Conservation (phyloP, 2,113 vertebrate genomes). For the Labeo rohita region DNA sequence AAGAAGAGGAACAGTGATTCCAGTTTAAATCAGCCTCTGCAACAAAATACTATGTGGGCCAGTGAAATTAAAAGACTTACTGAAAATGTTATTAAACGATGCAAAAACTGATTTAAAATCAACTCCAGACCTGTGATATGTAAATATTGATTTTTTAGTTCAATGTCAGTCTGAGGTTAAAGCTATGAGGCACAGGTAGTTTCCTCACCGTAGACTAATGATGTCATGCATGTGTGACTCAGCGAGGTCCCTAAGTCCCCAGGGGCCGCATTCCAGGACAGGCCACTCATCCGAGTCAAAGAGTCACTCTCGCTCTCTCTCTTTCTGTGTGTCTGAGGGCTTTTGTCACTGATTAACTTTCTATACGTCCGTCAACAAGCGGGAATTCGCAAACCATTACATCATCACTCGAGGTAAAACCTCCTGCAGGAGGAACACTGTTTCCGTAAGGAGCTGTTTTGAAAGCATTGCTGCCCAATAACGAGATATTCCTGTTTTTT, state of each 20-base stretch:
- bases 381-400: slow-evolving; percentile 69
- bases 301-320: slow-evolving; percentile 11
- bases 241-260: slow-evolving; percentile 38
- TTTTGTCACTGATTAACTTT: slow-evolving; percentile 65
- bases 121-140: not conserved
- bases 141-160: not conserved
- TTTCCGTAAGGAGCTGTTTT: not conserved
- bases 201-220: slow-evolving; percentile 15
- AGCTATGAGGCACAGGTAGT: not conserved
- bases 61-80: too few species aligned
- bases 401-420: slow-evolving; percentile 45
- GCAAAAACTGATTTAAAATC: too few species aligned
- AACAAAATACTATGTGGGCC: too few species aligned
- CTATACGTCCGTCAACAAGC: slow-evolving; percentile 46
- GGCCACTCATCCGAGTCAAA: slow-evolving; percentile 41
- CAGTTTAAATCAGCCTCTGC: too few species aligned
- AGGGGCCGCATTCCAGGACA: slow-evolving; percentile 43
- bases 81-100: too few species aligned
- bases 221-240: slow-evolving; percentile 57
- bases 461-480: not conserved
- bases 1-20: too few species aligned
- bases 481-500: slow-evolving; percentile 6
- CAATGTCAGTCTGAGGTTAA: not conserved
- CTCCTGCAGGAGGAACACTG: not conserved
- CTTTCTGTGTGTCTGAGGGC: slow-evolving; percentile 26